These are phyloP conservation scores for Euwallacea similis DNA, from an alignment of 1,140 invertebrate genomes.

Conservation along the genomic window DNA sequence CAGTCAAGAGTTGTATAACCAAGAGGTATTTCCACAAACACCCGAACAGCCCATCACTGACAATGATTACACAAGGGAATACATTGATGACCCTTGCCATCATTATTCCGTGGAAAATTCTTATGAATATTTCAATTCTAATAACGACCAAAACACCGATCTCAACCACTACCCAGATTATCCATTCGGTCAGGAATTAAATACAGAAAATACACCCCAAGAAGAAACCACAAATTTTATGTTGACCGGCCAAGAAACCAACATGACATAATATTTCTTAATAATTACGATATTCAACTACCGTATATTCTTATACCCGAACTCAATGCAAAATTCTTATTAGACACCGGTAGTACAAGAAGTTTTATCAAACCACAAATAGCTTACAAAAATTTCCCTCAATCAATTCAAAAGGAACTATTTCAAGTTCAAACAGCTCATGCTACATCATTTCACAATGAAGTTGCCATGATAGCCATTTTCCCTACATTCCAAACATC, in stretches of 20 bases:
- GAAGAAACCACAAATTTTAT: not conserved
- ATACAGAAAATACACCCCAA: too few species aligned
- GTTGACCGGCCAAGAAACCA: not conserved
- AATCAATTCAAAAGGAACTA: conserved; percentile 18
- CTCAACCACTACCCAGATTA: too few species aligned
- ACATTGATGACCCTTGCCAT: too few species aligned
- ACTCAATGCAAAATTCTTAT: conserved; percentile 32
- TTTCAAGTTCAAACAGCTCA: conserved; percentile 35
- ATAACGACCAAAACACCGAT: too few species aligned
- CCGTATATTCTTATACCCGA: conserved; percentile 6
- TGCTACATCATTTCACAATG: conserved; percentile 20
- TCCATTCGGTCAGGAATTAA: too few species aligned
- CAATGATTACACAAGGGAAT: not conserved
- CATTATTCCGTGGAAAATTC: too few species aligned
- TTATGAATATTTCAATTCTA: too few species aligned
- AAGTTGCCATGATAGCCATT: conserved; percentile 18
- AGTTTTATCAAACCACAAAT: conserved; percentile 32
- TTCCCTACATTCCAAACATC: conserved; percentile 23
- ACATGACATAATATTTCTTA: conserved; percentile 3
- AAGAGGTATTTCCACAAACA: conserved; percentile 2
- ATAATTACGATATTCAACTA: not conserved
- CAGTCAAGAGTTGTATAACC: conserved; percentile 17
- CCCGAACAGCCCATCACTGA: not conserved
- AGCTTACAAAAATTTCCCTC: conserved; percentile 27
- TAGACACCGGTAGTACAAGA: conserved; percentile 33